Evolutionary conservation across 1,140 invertebrate species (phyloP).

Genomic region (Eupristina koningsbergeri): DNA sequence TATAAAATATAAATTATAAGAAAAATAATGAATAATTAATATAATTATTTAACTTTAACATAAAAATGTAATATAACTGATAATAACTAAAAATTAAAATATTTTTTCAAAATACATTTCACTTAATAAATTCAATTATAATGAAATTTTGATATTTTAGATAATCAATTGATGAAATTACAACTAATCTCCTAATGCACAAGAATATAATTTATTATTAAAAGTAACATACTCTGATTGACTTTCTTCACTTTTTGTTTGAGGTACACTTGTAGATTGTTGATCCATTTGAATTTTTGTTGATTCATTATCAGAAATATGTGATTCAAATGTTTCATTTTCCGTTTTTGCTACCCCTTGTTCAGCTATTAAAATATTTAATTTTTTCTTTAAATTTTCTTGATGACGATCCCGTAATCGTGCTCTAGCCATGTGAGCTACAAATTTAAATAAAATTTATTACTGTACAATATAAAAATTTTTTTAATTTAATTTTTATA

Average conservation of each 20-base stretch:
- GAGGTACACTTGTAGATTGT: constrained; percentile 54
- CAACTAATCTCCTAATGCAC: too few relatives aligned
- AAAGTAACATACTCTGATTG: constrained; percentile 59
- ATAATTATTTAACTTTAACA: too few relatives aligned
- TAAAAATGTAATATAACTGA: too few relatives aligned
- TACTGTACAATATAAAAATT: constrained; percentile 2
- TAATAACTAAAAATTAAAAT: too few relatives aligned
- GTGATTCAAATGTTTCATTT: constrained; percentile 60
- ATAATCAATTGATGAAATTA: too few relatives aligned
- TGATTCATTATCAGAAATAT: constrained; percentile 51
- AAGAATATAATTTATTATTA: neutral
- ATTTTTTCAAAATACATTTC: neutral
- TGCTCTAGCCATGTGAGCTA: constrained; percentile 94
- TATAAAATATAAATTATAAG: neutral
- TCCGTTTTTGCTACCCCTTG: constrained; percentile 78
- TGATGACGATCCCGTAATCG: constrained; percentile 93
- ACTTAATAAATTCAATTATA: too few relatives aligned
- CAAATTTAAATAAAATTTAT: neutral
- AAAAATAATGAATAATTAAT: too few relatives aligned
- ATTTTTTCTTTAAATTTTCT: constrained; percentile 90
- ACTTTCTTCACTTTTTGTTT: constrained; percentile 62
- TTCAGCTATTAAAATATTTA: constrained; percentile 91
- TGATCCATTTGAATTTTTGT: constrained; percentile 54
- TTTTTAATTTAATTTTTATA: neutral
- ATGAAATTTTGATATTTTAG: too few relatives aligned